Base-by-base conservation (phyloP, 1,140 invertebrate species). In the Armadillidium nasatum region DNA sequence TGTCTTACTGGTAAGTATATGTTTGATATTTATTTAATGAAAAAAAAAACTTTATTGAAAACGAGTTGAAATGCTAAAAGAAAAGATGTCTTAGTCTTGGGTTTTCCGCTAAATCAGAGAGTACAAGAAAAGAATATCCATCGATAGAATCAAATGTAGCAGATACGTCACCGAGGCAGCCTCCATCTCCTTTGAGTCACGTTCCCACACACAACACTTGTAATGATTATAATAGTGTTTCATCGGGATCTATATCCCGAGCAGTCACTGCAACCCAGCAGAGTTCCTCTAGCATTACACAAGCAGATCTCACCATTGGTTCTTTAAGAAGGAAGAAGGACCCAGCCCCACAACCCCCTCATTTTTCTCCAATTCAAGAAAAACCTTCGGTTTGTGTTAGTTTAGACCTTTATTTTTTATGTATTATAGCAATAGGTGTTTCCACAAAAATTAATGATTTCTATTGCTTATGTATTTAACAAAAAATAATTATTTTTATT, bases 311-410 rank as follows among this genome's bases (percentile, higher is more conserved):
- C 10, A 87, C 88, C 75, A 88, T 88, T 83, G 85, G 87, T 21
- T 89, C 88, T 7, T 81, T 89, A 54, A 85, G 87, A 76, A 82
- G 87, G 74, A 88, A 87, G 82, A 87, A 88, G 81, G 84, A 85
- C 60, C 81, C 85, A 46, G 71, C 84, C 22, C 80, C 83, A n/a
- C 83, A 83, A 70, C 82, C 83, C 54, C 82, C 83, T 10, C 77
- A 86, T 4, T 86, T 86, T 80, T 87, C 86, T 19, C 86, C 86
- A 9, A 86, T 86, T 19, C 78, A 86, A 74, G 86, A 87, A 79
- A 85, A 86, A 81, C 80, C 83, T 15, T 85, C 86, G 83, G 86
- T 87, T 79, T 81, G 71, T 78, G 44, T 15, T 54, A n/a, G n/a
- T 21, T 68, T 33, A 10, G n/a, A 15, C n/a, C 11, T 68, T 68